Base-by-base conservation (phyloP, 2,888 invertebrate genomes). In the Yponomeuta malinellus region DNA sequence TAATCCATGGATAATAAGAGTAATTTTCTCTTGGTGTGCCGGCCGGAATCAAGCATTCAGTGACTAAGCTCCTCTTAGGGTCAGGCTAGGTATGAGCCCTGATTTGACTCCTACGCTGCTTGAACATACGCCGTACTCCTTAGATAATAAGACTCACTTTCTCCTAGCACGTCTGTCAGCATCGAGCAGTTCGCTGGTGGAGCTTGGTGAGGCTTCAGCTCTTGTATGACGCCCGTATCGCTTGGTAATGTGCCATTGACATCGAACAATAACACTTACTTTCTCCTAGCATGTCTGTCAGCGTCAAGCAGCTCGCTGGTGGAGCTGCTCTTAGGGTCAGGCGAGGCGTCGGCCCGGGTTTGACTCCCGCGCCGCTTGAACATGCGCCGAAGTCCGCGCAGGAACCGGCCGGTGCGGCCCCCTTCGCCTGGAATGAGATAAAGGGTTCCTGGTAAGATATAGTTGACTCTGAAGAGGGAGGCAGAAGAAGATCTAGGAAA, bases 301-400 rank as follows among this genome's bases (percentile, higher is more conserved):
- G 94, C 93, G 68, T 94, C 94, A 71, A 95, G 93, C 72, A 95
- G 92, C 81, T 95, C 95, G 84, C 92, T 95, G 71, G 95, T 95
- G 79, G 95, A 95, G 80, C 93, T 92, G 78, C 94, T 94, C 80
- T 93, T 92, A 75, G 92, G 93, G 84, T 93, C 92, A 75, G 93
- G 84, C 77, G 88, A 84, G 83, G 90, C 80, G 82, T 91, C 85
- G 74, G 92, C 81, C 81, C 90, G 82, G 64, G 91, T 79, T 75
- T 86, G 83, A 76, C 87, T 85, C 71, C 87, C 84, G 74, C 91
- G 86, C 70, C 93, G 94, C 85, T 95, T 94, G 86, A 96, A 96
- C 87, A 95, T 95, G 79, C 94, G 94, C 78, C 94, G 94, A 76
- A 94, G 93, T 52, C 94, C 95, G 77, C 95, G 94, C 73, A 95